Evolutionary conservation across 2,888 invertebrate species (phyloP).

Genomic region (Trachelus tabidus): DNA sequence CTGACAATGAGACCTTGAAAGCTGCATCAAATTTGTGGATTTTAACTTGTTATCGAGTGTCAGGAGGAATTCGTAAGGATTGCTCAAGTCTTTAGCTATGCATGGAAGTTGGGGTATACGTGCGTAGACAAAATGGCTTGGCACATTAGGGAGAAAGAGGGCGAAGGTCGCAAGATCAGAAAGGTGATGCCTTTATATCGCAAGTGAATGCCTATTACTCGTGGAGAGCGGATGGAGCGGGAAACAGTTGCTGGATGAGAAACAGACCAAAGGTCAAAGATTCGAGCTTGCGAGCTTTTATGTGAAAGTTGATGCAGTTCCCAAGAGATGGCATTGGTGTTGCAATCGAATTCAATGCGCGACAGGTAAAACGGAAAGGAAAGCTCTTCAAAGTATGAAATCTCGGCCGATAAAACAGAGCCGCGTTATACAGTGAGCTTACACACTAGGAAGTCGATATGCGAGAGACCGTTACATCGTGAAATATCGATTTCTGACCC

Average conservation of each 20-base stretch:
- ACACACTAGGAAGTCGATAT: constrained; percentile 34
- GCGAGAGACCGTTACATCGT: constrained; percentile 27
- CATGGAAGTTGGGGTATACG: too few species aligned
- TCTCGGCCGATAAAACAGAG: constrained; percentile 25
- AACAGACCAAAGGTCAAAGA: too few species aligned
- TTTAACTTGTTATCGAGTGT: background rate
- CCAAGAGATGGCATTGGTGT: background rate
- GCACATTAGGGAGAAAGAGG: background rate
- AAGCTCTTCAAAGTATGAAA: background rate
- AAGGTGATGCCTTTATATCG: background rate
- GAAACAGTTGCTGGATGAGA: too few species aligned
- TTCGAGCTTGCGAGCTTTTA: background rate
- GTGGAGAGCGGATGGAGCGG: background rate
- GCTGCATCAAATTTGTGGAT: background rate
- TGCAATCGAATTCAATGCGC: background rate
- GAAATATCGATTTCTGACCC: constrained; percentile 49
- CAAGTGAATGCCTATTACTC: background rate
- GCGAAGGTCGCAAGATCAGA: background rate
- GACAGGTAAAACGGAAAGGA: background rate
- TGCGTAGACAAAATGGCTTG: background rate
- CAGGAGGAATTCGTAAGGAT: background rate
- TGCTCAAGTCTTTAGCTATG: background rate
- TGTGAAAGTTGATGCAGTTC: background rate
- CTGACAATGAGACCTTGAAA: background rate
- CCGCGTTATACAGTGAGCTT: constrained; percentile 16